phyloP scores from a whole-genome alignment of 1,140 invertebrate species.

The Agraylea sexmaculata region DNA sequence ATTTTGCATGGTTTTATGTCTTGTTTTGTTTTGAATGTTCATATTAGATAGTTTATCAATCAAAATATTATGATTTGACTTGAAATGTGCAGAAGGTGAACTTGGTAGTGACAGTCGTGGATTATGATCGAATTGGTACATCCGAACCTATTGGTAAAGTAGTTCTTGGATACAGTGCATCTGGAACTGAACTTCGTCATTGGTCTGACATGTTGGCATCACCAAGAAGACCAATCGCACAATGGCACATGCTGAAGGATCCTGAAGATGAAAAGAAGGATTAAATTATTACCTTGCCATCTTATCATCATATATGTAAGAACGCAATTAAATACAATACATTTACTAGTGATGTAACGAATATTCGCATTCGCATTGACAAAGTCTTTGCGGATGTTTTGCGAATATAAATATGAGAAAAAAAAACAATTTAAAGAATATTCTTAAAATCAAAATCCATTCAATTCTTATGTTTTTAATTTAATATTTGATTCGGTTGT shows the following conservation, averaged over 20 bases:
- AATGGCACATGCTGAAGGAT: slow-evolving; percentile 98
- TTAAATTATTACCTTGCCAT: too few species aligned
- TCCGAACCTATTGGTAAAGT: slow-evolving; percentile 98
- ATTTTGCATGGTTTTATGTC: slow-evolving; percentile 1
- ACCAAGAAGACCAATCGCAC: slow-evolving; percentile 94
- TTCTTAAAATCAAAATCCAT: too few species aligned
- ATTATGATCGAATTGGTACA: slow-evolving; percentile 99
- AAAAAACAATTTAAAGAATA: too few species aligned
- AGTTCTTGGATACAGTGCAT: slow-evolving; percentile 93
- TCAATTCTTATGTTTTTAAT: too few species aligned
- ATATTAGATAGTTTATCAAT: background rate
- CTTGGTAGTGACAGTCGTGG: slow-evolving; percentile 95
- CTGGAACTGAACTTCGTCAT: slow-evolving; percentile 93
- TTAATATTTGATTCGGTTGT: too few species aligned
- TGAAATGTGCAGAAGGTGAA: slow-evolving; percentile 83
- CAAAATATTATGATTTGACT: too few species aligned
- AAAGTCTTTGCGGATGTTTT: too few species aligned
- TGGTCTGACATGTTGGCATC: slow-evolving; percentile 99
- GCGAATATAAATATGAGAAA: too few species aligned
- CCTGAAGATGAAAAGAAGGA: slow-evolving; percentile 90
- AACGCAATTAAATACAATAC: too few species aligned
- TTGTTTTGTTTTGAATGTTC: slow-evolving; percentile 1
- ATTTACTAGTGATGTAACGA: too few species aligned
- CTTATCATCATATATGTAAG: too few species aligned
- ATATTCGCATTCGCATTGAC: too few species aligned